These are phyloP conservation scores for Ditylenchus dipsaci DNA, from an alignment of 1,140 invertebrate genomes.

Conservation along the genomic window DNA sequence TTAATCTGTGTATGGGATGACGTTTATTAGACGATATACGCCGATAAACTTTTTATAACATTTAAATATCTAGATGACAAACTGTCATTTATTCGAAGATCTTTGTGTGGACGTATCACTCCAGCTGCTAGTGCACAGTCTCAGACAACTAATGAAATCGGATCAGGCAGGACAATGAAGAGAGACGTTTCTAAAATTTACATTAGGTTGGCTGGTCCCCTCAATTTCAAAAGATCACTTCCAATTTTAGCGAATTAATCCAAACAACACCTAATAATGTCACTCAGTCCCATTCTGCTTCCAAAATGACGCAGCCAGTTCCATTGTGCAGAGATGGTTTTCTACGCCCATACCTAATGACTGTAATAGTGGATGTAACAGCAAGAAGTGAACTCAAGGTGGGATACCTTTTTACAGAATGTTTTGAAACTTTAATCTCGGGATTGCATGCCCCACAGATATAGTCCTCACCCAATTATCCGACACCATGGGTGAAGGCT, in stretches of 20 bases:
- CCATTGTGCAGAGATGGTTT: slow-evolving; percentile 50
- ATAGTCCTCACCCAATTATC: too few species aligned
- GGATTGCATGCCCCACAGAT: too few species aligned
- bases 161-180: slow-evolving; percentile 12
- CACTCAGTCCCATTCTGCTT: slow-evolving; percentile 17
- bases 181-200: slow-evolving; percentile 28
- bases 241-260: too few species aligned
- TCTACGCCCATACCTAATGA: slow-evolving; percentile 46
- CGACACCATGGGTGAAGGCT: too few species aligned
- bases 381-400: slow-evolving; percentile 28
- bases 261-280: too few species aligned
- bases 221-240: background rate
- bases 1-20: too few species aligned
- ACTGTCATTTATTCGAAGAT: slow-evolving; percentile 28
- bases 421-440: too few species aligned
- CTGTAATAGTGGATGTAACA: slow-evolving; percentile 47
- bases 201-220: slow-evolving; percentile 12
- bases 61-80: too few species aligned
- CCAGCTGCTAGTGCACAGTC: slow-evolving; percentile 7
- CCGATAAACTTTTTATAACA: too few species aligned
- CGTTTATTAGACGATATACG: too few species aligned
- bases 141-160: background rate
- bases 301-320: slow-evolving; percentile 26
- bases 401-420: background rate
- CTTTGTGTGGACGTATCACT: slow-evolving; percentile 30